Base-by-base conservation (phyloP, 2,797 vertebrate species). In the Adrianichthys oophorus region DNA sequence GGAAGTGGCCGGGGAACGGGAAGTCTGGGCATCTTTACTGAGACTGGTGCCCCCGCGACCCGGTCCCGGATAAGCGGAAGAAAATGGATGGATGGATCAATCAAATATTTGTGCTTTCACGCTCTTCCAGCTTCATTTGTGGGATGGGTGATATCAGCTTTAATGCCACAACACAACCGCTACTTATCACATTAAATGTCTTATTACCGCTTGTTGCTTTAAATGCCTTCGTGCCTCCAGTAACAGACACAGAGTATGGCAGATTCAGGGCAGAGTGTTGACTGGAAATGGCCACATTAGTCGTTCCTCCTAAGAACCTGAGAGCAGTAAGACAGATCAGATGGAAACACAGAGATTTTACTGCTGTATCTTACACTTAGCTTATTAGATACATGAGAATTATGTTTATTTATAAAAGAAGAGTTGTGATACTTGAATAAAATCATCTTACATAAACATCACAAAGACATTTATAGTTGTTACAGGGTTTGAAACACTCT, bases 121-220 rank as follows among this genome's bases (percentile, higher is more conserved):
- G 12, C 15, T 24, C 47, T 59, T 59, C 53, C 62, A 70, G 41
- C 52, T 58, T 65, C n/a, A 62, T 72, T 74, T 72, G 21, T 58
- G 21, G 56, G 61, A 62, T 57, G 56, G 65, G 18, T 44, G 17
- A 26, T 56, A 48, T 66, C 1, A 1, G 53, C 19, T 56, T 53
- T 47, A 46, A 56, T 23, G 24, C 7, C 3, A 52, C 43, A 57
- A 52, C 65, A 68, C 56, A 78, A 47, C 8, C 52, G 7, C 19
- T 51, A 45, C 47, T 24, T 68, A 42, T 67, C 40, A 43, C 41
- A 45, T 58, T 62, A 65, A 55, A 72, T 64, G 48, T 62, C 15
- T 75, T 42, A 58, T 66, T 59, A 52, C 5, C 1, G 15, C 46
- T 44, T 62, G 48, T 48, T 66, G 26, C 58, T 47, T 69, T 52